Percentiles rank a stretch among this genome's conserved stretches.
Conservation (phyloP, 2,888 invertebrate species). For the Rhorus exstirpatorius region DNA sequence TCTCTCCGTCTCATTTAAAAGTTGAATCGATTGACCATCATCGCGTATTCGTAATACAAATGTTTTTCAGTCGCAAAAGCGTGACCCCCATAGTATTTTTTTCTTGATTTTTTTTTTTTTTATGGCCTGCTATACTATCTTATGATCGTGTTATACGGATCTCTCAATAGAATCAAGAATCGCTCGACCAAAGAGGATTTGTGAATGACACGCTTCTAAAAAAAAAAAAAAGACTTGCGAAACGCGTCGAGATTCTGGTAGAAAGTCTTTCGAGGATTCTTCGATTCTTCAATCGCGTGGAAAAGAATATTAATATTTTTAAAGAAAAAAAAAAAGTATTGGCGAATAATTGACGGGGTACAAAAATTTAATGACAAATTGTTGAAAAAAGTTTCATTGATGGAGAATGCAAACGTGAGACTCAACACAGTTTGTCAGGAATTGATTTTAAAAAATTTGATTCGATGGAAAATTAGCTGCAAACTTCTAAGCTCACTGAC, state of each 20-base stretch:
- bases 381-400: too few species aligned
- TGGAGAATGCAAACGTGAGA: not conserved
- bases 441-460: not conserved
- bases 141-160: conserved; percentile 6
- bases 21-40: conserved; percentile 59
- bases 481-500: too few species aligned
- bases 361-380: conserved; percentile 4
- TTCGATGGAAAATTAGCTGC: too few species aligned
- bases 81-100: not conserved
- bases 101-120: conserved; percentile 27
- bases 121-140: not conserved
- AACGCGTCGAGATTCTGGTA: conserved; percentile 22
- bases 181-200: conserved; percentile 23
- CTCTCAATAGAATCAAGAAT: conserved; percentile 55
- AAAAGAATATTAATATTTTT: conserved; percentile 12
- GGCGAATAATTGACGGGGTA: not conserved
- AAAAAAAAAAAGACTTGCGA: conserved; percentile 16
- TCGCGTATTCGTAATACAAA: conserved; percentile 39
- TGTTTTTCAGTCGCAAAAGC: conserved; percentile 25
- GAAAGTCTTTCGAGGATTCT: conserved; percentile 13
- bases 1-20: conserved; percentile 52
- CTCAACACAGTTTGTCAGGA: not conserved
- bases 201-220: conserved; percentile 16
- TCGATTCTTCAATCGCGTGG: not conserved
- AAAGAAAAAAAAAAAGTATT: not conserved